Percentiles rank a stretch among this genome's conserved stretches.
These are phyloP conservation scores for Lampropteryx suffumata DNA, from an alignment of 2,888 invertebrate species.

Conservation along the genomic window DNA sequence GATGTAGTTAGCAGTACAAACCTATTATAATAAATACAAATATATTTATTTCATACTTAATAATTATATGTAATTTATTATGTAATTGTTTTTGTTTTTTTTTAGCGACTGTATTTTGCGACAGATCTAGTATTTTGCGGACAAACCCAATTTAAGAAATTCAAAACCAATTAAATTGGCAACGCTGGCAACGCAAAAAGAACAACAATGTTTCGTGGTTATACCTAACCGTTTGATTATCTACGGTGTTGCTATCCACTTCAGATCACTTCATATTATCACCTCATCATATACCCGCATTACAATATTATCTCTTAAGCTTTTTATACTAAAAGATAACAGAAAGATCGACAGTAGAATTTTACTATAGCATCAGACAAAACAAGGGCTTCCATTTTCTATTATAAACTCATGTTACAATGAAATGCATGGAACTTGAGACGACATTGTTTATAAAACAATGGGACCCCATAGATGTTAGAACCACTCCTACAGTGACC, in stretches of 20 bases:
- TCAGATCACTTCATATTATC: slow-evolving; percentile 25
- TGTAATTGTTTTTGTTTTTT: too few relatives aligned
- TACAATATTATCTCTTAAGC: slow-evolving; percentile 28
- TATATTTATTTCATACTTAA: too few relatives aligned
- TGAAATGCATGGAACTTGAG: slow-evolving; percentile 2
- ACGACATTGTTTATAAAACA: background rate
- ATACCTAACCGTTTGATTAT: slow-evolving; percentile 24
- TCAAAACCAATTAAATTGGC: too few relatives aligned
- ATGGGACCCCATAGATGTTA: background rate
- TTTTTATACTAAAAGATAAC: slow-evolving; percentile 9
- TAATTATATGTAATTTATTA: too few relatives aligned
- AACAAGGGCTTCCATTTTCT: background rate
- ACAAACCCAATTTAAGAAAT: too few relatives aligned
- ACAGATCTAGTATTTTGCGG: too few relatives aligned
- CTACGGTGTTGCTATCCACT: slow-evolving; percentile 16
- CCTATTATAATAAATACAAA: too few relatives aligned
- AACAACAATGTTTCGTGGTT: slow-evolving; percentile 9
- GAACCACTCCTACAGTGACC: background rate
- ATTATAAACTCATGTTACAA: background rate
- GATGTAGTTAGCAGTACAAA: too few relatives aligned
- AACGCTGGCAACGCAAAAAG: background rate
- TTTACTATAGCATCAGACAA: too few relatives aligned
- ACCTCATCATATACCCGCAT: too few relatives aligned
- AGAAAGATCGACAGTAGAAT: too few relatives aligned
- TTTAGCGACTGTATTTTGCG: too few relatives aligned